Base-by-base conservation (phyloP, 2,113 vertebrate genomes). In the Phyllostomus hastatus region DNA sequence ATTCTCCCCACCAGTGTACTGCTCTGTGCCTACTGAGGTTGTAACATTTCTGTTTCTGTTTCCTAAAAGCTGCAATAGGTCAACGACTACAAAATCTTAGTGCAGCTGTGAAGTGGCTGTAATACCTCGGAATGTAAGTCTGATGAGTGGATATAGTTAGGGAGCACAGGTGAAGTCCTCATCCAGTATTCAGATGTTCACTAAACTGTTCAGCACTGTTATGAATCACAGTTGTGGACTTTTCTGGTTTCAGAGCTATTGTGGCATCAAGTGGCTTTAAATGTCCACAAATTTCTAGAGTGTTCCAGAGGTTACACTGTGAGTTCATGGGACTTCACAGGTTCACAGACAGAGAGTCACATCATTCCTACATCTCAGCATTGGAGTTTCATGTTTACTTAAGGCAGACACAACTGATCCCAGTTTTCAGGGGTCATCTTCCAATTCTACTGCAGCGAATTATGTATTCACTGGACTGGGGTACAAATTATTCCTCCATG, bases 241-340 rank as follows among this genome's bases (percentile, higher is more conserved):
- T 1, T 57, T 78, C 26, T 67, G 43, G 12, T 54, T 81, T 81
- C 5, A 6, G 20, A 81, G 15, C 20, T 90, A 28, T 70, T 82
- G 3, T 31, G 31, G 7, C 35, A 67, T 28, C 24, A 67, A 76
- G 54, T 3, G 14, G 16, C 15, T 76, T 43, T 54, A 26, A 46
- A 46, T 48, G 15, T 19, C 16, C 43, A 50, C 3, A 24, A 8
- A 50, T 61, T 72, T 61, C 33, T 48, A 17, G 38, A 57, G 24
- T 31, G 19, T 24, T 9, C 17, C 46, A 61, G 64, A 50, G 33
- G 80, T 57, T 33, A 50, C 9, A 41, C 9, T 61, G 4, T 33
- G 10, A 24, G 75, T 33, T 64, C 38, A 0, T 12, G 26, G 33
- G 5, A 72, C 31, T 2, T 0, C 0, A 50, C 26, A 78, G 26